Percentiles rank a stretch among this genome's conserved stretches.
These are phyloP conservation scores for Microcebus jonahi DNA, from an alignment of 2,113 vertebrate genomes.

Conservation along the genomic window DNA sequence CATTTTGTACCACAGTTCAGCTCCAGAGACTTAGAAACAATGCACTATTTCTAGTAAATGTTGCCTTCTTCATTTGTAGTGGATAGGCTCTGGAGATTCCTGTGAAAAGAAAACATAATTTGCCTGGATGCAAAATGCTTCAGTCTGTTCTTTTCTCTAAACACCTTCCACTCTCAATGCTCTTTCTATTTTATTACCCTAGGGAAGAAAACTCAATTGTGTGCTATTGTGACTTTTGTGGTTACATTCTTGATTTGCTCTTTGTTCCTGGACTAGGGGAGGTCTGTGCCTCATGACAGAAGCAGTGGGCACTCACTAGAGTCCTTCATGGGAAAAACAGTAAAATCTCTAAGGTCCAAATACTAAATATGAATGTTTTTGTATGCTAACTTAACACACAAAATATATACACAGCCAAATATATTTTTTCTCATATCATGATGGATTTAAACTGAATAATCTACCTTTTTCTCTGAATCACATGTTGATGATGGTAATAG, in stretches of 20 bases:
- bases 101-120: conserved; percentile 45
- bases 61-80: neutral
- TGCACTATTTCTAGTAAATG: neutral
- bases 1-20: neutral
- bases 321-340: neutral
- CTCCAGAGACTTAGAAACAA: neutral
- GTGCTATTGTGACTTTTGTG: neutral
- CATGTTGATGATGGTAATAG: neutral
- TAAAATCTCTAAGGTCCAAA: neutral
- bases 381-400: neutral
- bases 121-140: conserved; percentile 46
- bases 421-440: neutral
- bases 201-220: neutral
- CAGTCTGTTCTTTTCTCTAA: conserved; percentile 29
- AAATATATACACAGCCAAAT: neutral
- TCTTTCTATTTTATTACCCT: neutral
- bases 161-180: neutral
- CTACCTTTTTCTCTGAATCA: neutral
- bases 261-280: neutral
- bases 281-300: neutral
- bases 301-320: neutral
- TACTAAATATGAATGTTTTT: neutral
- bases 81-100: conserved; percentile 31
- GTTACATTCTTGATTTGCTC: neutral
- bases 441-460: neutral